These are phyloP conservation scores for Scaeva pyrastri DNA, from an alignment of 2,888 invertebrate species.

Conservation along the genomic window DNA sequence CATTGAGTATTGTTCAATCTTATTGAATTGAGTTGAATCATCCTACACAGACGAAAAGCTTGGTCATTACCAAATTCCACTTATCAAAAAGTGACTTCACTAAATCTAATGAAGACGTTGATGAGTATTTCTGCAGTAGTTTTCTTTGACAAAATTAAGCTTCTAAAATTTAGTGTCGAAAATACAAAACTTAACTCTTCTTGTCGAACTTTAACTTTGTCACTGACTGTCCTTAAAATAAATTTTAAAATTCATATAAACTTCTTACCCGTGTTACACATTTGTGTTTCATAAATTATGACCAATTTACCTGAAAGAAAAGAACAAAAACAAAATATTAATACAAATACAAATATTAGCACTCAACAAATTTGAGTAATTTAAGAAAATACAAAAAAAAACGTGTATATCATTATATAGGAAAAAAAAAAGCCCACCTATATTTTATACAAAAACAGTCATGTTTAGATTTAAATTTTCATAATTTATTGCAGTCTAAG, in stretches of 20 bases:
- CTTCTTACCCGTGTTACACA: background rate
- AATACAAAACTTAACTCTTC: too few species aligned
- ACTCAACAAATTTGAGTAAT: background rate
- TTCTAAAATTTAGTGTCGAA: too few species aligned
- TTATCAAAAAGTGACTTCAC: too few species aligned
- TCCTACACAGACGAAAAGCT: too few species aligned
- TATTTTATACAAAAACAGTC: background rate
- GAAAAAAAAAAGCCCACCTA: background rate
- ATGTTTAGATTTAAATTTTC: background rate
- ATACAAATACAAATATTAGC: background rate
- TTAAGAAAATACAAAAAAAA: background rate
- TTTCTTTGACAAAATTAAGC: too few species aligned
- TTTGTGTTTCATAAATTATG: background rate
- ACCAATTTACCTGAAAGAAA: conserved; percentile 46
- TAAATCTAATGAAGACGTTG: too few species aligned
- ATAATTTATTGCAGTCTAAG: conserved; percentile 5
- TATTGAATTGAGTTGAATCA: too few species aligned
- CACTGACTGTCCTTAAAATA: background rate
- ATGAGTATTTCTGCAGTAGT: too few species aligned
- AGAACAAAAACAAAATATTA: background rate
- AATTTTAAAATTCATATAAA: background rate
- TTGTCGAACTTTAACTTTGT: too few species aligned
- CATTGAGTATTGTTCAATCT: too few species aligned
- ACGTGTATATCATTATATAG: background rate
- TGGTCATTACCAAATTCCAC: too few species aligned